Evolutionary conservation across 2,797 vertebrate species (phyloP), one percentile per base, ranked within the genome.

Genomic region (Spheniscus humboldti): DNA sequence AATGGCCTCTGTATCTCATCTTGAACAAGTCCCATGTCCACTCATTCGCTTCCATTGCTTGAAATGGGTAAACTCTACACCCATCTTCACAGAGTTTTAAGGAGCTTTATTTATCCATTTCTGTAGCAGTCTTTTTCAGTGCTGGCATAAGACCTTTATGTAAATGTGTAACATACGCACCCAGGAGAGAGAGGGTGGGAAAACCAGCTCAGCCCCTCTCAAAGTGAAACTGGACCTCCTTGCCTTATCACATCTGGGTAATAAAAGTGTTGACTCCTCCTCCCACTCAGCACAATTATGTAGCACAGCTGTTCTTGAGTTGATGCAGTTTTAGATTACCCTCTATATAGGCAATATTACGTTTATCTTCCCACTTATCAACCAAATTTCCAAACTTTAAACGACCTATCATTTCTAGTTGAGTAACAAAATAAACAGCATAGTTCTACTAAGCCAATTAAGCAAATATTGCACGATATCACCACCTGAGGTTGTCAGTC

Each of bases 281-380:
- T 92, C 33, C 30, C 45, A 14, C 43, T 28, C 52, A 68, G 50
- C 13, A 82, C 33, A 50, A 25, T 74, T 60, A 71, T 35, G 67
- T 64, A 76, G 41, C 24, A 50, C 27, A 73, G 18, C 15, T 79
- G 57, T 80, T 77, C 67, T 79, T 79, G 60, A 77, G 80, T 79
- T 27, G 4, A 59, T 52, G 37, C 4, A 56, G 77, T 28, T 94
- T 90, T 60, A 92, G 75, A 93, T 96, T 86, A 64, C 45, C 19
- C n/a, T 79, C 27, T 91, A 28, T 82, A 59, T 4, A 91, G 66
- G 23, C 72, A 88, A 81, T 59, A 88, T 78, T 83, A 25, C 22
- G 6, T 85, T 91, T 95, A 91, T 95, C 91, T 95, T 90, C 48
- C 48, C 43, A 41, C 64, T 95, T 90, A 92, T 91, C 93, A 95